These are phyloP conservation scores for Ginglymostoma cirratum DNA, from an alignment of 2,113 vertebrate genomes.

Conservation along the genomic window DNA sequence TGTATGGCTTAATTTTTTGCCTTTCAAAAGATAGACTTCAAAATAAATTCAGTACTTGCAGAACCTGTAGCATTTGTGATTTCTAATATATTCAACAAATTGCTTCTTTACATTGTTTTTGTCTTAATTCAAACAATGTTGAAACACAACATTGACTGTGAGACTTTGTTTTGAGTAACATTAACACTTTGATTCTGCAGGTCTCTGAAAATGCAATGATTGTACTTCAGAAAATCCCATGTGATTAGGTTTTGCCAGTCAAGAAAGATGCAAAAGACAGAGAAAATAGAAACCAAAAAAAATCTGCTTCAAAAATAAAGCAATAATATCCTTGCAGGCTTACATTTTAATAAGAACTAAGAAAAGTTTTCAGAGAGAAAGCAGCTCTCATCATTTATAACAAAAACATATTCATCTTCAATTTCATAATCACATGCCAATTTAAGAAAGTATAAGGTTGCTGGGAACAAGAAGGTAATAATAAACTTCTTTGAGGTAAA, in stretches of 20 bases:
- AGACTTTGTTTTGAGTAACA: background rate
- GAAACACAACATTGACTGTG: background rate
- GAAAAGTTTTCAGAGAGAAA: background rate
- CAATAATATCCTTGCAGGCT: background rate
- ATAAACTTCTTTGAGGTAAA: background rate
- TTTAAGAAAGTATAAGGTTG: background rate
- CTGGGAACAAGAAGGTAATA: background rate
- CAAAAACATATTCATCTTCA: background rate
- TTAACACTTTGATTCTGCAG: background rate
- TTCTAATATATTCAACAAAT: background rate
- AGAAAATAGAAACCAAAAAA: background rate
- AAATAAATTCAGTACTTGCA: background rate
- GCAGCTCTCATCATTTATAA: background rate
- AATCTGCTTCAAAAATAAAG: background rate
- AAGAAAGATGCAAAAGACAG: background rate
- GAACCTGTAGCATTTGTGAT: background rate
- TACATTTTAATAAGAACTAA: background rate
- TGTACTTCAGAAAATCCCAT: background rate
- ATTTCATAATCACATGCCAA: background rate
- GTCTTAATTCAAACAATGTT: background rate
- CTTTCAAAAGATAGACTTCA: background rate
- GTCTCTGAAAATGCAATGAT: background rate
- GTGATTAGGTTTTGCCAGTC: background rate
- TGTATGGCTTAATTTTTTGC: background rate
- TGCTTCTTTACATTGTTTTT: background rate